Evolutionary conservation across 2,888 invertebrate species (phyloP), one percentile per base, ranked within the genome.

Genomic region (Platypus cylindrus): DNA sequence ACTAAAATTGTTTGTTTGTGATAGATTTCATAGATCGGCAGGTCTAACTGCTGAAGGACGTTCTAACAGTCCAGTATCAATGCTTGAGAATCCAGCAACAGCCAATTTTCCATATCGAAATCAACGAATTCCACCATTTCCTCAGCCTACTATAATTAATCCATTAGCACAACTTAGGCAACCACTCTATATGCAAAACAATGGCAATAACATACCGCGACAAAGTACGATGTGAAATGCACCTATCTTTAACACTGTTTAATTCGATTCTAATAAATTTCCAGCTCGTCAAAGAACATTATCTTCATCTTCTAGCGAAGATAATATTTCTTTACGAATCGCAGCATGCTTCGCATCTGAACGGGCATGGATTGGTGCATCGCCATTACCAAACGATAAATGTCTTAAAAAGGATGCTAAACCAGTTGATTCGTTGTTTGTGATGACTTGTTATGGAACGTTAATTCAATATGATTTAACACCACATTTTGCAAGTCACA

Each of bases 51-150:
- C 74, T 25, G 70, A 73, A 34, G 71, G 78, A 3, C 70, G 85
- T 43, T 75, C 75, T 16, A 80, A 78, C 48, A 83, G 82, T 50
- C 82, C 84, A 7, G 69, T 70, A 7, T 66, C 68, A 18, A 58
- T 65, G 47, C 50, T 55, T 32, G 65, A 63, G 44, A 49, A 55
- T 3, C 60, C 60, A 3, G 46, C 52, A 17, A 55, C 49, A 37
- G 53, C 59, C 18, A 74, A 72, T 47, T 67, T 69, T 38, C 79
- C 83, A 54, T 84, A 75, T 63, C 77, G 79, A 34, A 94, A 94
- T 68, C 87, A 91, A 8, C 75, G 93, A 18, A 68, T 90, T 56
- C 89, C 91, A 30, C 93, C 93, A 4, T 93, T 82, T 65, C 87
- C 93, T 8, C 76, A 81, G 54, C 91, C 94, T 9, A 73, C 78